Conservation (phyloP, 2,113 vertebrate genomes). For the Corythaeola cristata region DNA sequence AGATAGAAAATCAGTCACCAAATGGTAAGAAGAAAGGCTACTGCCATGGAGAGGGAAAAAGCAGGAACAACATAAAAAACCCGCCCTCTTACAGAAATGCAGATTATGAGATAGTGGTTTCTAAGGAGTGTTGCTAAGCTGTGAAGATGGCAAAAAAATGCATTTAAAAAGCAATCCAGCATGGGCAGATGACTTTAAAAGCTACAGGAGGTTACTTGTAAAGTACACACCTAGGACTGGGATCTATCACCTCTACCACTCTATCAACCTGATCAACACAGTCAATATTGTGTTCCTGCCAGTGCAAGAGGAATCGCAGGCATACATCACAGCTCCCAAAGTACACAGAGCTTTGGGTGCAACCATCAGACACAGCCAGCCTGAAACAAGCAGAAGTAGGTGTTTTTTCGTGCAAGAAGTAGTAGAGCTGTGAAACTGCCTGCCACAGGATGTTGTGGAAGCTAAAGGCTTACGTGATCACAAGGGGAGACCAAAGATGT, state of each 20-base stretch:
- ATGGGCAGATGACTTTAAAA: background rate
- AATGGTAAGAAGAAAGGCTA: background rate
- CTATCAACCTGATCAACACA: background rate
- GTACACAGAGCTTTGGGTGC: background rate
- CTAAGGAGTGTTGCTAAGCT: slow-evolving; percentile 25
- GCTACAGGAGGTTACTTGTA: background rate
- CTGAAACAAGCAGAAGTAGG: background rate
- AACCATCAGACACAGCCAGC: background rate
- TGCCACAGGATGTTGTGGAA: background rate
- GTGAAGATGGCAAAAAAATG: background rate
- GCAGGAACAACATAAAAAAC: background rate
- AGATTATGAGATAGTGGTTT: slow-evolving; percentile 2
- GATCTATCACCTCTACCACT: background rate
- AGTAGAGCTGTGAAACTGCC: background rate
- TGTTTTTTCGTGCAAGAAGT: background rate
- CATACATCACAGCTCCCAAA: background rate
- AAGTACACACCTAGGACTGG: background rate
- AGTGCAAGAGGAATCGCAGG: background rate
- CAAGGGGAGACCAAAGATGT: background rate
- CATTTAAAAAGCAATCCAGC: background rate
- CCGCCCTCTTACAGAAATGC: background rate
- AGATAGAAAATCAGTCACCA: background rate
- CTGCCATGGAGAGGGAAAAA: background rate
- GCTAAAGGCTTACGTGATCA: background rate
- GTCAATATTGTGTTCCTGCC: background rate